phyloP scores from a whole-genome alignment of 1,140 invertebrate species.

The Drosophila athabasca region DNA sequence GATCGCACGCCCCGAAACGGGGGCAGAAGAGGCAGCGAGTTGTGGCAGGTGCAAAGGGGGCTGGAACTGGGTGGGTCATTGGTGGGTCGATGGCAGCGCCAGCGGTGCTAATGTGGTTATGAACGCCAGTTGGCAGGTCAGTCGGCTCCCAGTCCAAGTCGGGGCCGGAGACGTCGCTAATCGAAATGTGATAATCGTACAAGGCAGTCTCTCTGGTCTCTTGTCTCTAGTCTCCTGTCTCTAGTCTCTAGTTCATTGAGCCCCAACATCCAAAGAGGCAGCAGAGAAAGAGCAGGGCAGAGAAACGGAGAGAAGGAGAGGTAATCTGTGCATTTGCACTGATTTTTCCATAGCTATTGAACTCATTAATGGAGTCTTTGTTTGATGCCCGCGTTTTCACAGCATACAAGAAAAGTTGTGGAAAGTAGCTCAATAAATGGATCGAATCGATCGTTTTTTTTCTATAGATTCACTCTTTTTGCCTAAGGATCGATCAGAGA shows the following conservation, averaged over 20 bases:
- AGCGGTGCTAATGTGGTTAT: conserved; percentile 78
- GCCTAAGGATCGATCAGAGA: too few species aligned
- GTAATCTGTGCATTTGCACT: conserved; percentile 52
- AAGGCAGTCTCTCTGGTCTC: conserved; percentile 17
- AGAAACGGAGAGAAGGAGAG: conserved; percentile 4
- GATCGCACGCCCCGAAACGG: conserved; percentile 48
- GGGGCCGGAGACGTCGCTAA: conserved; percentile 40
- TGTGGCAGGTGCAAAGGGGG: neutral
- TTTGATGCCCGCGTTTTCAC: conserved; percentile 37
- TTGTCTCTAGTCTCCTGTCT: too few species aligned
- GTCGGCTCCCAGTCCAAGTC: conserved; percentile 7
- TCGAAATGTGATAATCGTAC: conserved; percentile 77
- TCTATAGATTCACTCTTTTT: too few species aligned
- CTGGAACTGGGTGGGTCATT: conserved; percentile 25
- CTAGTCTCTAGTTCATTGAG: conserved; percentile 46
- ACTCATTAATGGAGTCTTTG: conserved; percentile 67
- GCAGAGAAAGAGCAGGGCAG: conserved; percentile 5
- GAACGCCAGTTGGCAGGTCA: conserved; percentile 66
- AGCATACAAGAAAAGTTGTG: conserved; percentile 12
- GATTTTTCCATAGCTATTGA: conserved; percentile 68
- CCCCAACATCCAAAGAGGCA: conserved; percentile 8
- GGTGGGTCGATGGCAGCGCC: conserved; percentile 63
- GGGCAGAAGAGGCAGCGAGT: neutral
- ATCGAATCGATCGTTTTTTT: conserved; percentile 11
- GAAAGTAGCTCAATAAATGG: conserved; percentile 51